phyloP scores from a whole-genome alignment of 2,888 invertebrate species.

The Pammene aurita region DNA sequence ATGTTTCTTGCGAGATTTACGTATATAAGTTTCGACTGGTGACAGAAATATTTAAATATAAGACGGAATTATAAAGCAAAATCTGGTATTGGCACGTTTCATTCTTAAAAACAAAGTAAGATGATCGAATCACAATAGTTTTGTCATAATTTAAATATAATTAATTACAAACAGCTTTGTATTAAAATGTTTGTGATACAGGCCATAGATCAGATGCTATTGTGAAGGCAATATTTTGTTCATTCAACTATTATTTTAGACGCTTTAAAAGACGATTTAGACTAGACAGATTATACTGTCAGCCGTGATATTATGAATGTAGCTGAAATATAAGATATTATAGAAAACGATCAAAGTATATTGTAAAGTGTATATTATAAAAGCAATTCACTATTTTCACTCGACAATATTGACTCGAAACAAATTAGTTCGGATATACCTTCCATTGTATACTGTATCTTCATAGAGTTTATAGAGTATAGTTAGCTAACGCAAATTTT shows the following conservation, averaged over 20 bases:
- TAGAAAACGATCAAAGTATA: constrained; percentile 52
- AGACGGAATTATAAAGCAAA: neutral
- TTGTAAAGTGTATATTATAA: constrained; percentile 52
- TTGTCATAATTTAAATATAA: neutral
- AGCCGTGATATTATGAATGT: constrained; percentile 74
- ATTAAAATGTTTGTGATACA: constrained; percentile 18
- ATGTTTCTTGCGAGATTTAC: too few relatives aligned
- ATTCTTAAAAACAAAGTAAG: neutral
- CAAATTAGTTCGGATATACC: constrained; percentile 53
- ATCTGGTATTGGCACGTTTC: neutral
- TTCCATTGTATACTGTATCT: constrained; percentile 53
- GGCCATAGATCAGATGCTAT: neutral
- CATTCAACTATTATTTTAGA: constrained; percentile 52
- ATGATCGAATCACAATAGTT: too few relatives aligned
- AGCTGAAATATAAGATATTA: constrained; percentile 59
- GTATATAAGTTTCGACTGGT: neutral
- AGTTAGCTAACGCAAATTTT: constrained; percentile 52
- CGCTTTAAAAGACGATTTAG: constrained; percentile 69
- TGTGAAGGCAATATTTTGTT: constrained; percentile 38
- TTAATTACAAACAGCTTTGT: constrained; percentile 2
- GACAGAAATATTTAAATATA: too few relatives aligned
- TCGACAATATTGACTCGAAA: constrained; percentile 68
- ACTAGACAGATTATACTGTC: constrained; percentile 56
- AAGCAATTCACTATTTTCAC: constrained; percentile 60
- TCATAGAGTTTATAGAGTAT: constrained; percentile 39